Evolutionary conservation across 1,140 invertebrate species (phyloP).

Genomic region (Magallana angulata): DNA sequence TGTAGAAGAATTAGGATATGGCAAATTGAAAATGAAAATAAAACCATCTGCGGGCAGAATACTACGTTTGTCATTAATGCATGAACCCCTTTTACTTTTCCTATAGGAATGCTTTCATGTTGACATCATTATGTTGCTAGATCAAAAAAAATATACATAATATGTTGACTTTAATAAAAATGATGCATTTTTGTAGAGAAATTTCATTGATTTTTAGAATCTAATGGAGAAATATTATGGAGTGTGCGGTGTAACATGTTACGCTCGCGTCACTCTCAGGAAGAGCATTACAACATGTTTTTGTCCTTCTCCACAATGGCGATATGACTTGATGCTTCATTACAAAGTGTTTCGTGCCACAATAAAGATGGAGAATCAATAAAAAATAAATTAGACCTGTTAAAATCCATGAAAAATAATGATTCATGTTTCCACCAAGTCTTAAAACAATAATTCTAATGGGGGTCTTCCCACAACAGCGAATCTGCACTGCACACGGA

Average conservation of each 20-base stretch:
- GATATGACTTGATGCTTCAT: constrained; percentile 28
- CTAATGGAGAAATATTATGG: background rate
- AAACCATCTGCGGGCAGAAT: constrained; percentile 15
- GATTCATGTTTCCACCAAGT: constrained; percentile 27
- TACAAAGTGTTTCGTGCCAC: constrained; percentile 23
- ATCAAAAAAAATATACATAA: background rate
- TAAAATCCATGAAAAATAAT: constrained; percentile 35
- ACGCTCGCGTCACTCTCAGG: background rate
- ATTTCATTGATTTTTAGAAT: background rate
- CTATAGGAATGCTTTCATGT: background rate
- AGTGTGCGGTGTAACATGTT: background rate
- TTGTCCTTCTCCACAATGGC: background rate
- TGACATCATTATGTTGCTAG: background rate
- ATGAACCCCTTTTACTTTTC: background rate
- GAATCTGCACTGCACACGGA: background rate
- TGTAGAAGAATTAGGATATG: background rate
- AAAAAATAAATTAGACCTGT: constrained; percentile 29
- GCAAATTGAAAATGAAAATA: constrained; percentile 29
- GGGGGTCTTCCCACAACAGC: background rate
- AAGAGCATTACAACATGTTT: constrained; percentile 10
- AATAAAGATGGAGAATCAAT: constrained; percentile 13
- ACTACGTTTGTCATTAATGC: constrained; percentile 7
- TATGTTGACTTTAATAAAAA: no score
- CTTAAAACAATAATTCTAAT: constrained; percentile 17
- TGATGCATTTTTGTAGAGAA: background rate